Conservation (phyloP, 2,888 invertebrate genomes). For the Sinodicranocentrus sp. region DNA sequence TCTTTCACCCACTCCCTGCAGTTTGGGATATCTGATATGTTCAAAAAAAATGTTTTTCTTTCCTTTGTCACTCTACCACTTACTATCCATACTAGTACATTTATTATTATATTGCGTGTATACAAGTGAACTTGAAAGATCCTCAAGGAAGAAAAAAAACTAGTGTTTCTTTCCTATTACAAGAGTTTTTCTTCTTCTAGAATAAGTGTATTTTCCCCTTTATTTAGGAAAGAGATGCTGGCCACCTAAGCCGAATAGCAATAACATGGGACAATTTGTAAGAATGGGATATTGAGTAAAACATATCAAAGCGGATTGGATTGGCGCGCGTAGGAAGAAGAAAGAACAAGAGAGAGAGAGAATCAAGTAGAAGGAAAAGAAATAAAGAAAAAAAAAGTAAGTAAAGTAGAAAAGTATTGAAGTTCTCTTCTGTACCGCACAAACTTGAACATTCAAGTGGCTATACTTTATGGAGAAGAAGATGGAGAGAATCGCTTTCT, state of each 20-base stretch:
- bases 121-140: conserved; percentile 17
- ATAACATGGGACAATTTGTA: conserved; percentile 41
- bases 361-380: conserved; percentile 40
- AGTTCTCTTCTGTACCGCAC: conserved; percentile 40
- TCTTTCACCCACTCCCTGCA: not conserved
- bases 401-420: conserved; percentile 48
- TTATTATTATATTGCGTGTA: not conserved
- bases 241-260: conserved; percentile 17
- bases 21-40: not conserved
- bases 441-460: conserved; percentile 41
- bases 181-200: not conserved
- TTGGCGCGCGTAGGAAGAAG: conserved; percentile 43
- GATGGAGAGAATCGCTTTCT: not conserved
- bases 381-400: conserved; percentile 45
- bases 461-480: conserved; percentile 3
- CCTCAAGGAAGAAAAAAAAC: not conserved
- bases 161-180: conserved; percentile 22
- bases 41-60: not conserved
- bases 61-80: not conserved
- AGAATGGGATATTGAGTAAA: conserved; percentile 32
- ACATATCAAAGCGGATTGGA: conserved; percentile 55
- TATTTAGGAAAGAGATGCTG: too few species aligned
- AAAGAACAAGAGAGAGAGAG: conserved; percentile 41
- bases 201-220: too few species aligned
- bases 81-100: conserved; percentile 8